Conservation (phyloP, 2,888 invertebrate species). For the Lydus trimaculatus region DNA sequence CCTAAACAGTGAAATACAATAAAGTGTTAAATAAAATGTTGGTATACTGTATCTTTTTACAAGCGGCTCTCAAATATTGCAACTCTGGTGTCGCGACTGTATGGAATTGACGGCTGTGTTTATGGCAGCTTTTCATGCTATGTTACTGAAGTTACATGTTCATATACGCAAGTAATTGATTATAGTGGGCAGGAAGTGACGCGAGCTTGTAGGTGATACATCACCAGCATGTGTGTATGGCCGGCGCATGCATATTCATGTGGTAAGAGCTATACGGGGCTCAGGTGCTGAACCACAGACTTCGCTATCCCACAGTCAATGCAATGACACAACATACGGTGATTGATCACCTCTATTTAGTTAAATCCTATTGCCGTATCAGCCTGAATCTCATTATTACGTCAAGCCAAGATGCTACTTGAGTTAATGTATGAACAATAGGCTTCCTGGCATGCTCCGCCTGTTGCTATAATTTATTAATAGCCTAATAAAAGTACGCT, state of each 20-base stretch:
- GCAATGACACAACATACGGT: slow-evolving; percentile 58
- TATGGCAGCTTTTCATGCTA: slow-evolving; percentile 58
- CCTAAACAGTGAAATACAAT: not conserved
- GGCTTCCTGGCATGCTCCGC: slow-evolving; percentile 57
- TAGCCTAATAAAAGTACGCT: slow-evolving; percentile 61
- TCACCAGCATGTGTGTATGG: slow-evolving; percentile 53
- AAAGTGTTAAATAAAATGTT: not conserved
- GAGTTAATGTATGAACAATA: slow-evolving; percentile 61
- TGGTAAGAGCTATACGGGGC: slow-evolving; percentile 46
- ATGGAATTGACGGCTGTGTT: slow-evolving; percentile 55
- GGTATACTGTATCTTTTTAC: not conserved
- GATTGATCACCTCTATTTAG: slow-evolving; percentile 60
- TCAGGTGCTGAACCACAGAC: slow-evolving; percentile 53
- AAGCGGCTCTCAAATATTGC: slow-evolving; percentile 16
- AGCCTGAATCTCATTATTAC: slow-evolving; percentile 62
- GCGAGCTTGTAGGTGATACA: slow-evolving; percentile 56
- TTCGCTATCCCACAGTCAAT: slow-evolving; percentile 54
- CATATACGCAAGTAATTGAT: slow-evolving; percentile 62
- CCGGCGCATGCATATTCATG: slow-evolving; percentile 58
- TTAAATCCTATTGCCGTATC: slow-evolving; percentile 61
- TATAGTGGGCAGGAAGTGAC: slow-evolving; percentile 58
- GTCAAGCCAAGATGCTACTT: slow-evolving; percentile 62
- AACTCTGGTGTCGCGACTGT: slow-evolving; percentile 30
- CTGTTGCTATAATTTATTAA: slow-evolving; percentile 63
- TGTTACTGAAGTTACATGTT: slow-evolving; percentile 61